These are phyloP conservation scores for Passer domesticus DNA, from an alignment of 2,113 vertebrate species.

Conservation along the genomic window DNA sequence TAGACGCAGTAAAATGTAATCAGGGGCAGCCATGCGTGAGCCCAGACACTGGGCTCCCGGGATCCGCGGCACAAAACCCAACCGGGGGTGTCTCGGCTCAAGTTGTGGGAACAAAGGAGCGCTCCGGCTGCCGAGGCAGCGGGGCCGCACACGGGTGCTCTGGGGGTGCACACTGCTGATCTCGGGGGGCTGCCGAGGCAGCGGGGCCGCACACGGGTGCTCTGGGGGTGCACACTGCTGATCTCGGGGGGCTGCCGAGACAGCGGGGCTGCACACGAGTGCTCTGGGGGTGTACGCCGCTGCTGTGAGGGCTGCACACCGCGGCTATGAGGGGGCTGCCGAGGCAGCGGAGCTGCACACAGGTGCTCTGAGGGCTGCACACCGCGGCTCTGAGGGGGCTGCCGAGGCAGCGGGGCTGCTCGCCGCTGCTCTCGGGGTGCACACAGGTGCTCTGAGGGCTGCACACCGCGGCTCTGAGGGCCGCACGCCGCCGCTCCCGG, in stretches of 20 bases:
- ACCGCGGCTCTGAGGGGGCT: too few species aligned
- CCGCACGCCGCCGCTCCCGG: background rate
- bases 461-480: too few species aligned
- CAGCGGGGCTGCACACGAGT: too few species aligned
- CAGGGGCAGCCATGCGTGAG: background rate
- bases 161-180: too few species aligned
- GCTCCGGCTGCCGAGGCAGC: background rate
- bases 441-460: too few species aligned
- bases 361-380: background rate
- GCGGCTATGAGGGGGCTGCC: background rate
- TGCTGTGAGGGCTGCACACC: background rate
- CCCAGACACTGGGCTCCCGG: background rate
- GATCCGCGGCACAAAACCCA: background rate
- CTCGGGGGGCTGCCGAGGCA: too few species aligned
- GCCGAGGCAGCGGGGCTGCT: too few species aligned
- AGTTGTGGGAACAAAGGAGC: slow-evolving; percentile 28
- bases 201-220: too few species aligned
- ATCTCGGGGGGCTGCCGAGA: too few species aligned
- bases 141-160: background rate
- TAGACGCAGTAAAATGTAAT: background rate
- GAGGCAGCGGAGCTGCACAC: background rate
- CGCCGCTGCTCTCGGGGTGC: too few species aligned
- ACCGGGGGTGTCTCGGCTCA: background rate
- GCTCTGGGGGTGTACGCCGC: too few species aligned
- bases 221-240: too few species aligned